phyloP scores from a whole-genome alignment of 2,797 vertebrate genomes.

The Liparis tanakae region DNA sequence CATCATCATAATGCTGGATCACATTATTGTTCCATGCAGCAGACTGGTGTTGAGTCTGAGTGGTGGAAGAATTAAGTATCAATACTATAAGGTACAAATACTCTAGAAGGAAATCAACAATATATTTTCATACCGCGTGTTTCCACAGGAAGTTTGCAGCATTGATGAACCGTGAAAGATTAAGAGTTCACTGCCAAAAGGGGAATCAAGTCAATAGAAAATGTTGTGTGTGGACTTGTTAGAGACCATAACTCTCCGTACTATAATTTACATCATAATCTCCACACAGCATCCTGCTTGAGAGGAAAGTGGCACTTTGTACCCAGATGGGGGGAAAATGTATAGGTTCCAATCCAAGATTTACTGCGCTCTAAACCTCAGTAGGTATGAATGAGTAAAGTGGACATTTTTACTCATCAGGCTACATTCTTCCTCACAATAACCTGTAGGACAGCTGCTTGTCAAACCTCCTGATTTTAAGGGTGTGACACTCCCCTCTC shows the following conservation, averaged over 20 bases:
- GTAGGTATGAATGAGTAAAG: not conserved
- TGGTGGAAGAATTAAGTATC: too few relatives aligned
- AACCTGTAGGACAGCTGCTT: too few relatives aligned
- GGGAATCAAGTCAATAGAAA: not conserved
- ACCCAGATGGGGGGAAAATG: not conserved
- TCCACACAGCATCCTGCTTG: not conserved
- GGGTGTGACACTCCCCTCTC: not conserved
- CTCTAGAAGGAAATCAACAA: not conserved
- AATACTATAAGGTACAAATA: not conserved
- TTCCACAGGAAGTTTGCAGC: not conserved
- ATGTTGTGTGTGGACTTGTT: not conserved
- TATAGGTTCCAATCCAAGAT: too few relatives aligned
- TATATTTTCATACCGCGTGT: not conserved
- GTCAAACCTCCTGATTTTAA: too few relatives aligned
- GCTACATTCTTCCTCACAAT: too few relatives aligned
- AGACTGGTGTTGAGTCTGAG: too few relatives aligned
- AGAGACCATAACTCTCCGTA: not conserved
- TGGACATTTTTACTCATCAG: not conserved
- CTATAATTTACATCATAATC: not conserved
- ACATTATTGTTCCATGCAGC: too few relatives aligned
- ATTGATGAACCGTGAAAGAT: not conserved
- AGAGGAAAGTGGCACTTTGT: not conserved
- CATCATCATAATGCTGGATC: not conserved
- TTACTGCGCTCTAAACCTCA: too few relatives aligned
- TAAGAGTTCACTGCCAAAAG: not conserved